Evolutionary conservation across 2,888 invertebrate genomes (phyloP).

Genomic region (Eristalinus sepulchralis): DNA sequence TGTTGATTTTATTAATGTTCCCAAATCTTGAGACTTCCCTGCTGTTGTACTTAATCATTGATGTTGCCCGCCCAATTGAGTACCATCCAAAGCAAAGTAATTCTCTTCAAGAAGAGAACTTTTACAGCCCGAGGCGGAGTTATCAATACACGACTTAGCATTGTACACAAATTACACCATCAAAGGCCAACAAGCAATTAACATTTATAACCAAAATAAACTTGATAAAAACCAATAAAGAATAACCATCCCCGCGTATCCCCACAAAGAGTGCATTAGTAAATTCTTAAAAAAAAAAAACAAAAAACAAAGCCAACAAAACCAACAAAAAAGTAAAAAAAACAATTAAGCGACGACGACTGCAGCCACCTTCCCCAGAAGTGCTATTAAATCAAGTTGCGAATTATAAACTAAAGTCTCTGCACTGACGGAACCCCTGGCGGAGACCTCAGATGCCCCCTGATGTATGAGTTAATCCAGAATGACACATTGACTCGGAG

Average conservation of each 20-base stretch:
- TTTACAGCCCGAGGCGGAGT: constrained; percentile 17
- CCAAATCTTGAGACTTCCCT: background rate
- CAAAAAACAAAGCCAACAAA: background rate
- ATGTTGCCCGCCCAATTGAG: background rate
- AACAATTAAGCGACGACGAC: background rate
- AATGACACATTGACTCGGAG: constrained; percentile 26
- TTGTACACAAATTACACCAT: constrained; percentile 2
- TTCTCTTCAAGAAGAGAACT: background rate
- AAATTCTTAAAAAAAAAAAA: constrained; percentile 6
- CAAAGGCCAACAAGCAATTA: constrained; percentile 18
- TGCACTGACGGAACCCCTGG: background rate
- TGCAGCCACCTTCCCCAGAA: constrained; percentile 1
- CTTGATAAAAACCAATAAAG: constrained; percentile 8
- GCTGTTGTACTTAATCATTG: constrained; percentile 4
- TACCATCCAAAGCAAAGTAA: background rate
- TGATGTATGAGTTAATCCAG: constrained; percentile 44
- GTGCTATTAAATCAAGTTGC: constrained; percentile 20
- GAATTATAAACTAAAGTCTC: constrained; percentile 32
- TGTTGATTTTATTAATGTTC: constrained; percentile 1
- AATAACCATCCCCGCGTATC: background rate
- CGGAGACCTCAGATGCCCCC: background rate
- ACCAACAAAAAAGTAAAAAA: background rate
- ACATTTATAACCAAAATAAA: constrained; percentile 8
- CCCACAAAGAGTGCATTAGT: constrained; percentile 17
- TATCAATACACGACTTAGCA: constrained; percentile 21